These are phyloP conservation scores for Rhopalosiphum nymphaeae DNA, from an alignment of 2,888 invertebrate species.

Conservation along the genomic window DNA sequence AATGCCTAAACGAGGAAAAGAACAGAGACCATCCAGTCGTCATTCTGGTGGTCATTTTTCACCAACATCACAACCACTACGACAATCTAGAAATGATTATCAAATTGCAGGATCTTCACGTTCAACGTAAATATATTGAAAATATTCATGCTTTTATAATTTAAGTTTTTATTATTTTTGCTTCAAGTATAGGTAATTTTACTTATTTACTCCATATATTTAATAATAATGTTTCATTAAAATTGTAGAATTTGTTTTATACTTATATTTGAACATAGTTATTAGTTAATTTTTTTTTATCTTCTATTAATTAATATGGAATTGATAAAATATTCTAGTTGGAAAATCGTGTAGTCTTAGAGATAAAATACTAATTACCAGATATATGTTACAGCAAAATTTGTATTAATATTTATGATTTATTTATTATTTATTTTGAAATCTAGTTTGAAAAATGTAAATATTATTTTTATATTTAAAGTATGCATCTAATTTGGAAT, in stretches of 20 bases:
- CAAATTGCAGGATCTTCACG: constrained; percentile 34
- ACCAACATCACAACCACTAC: constrained; percentile 20
- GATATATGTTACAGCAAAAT: neutral
- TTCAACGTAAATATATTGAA: constrained; percentile 47
- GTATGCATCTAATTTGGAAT: neutral
- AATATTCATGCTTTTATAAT: neutral
- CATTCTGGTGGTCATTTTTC: constrained; percentile 53
- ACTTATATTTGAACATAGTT: neutral
- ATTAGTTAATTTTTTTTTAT: neutral
- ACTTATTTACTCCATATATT: neutral
- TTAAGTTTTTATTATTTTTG: neutral
- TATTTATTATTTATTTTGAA: neutral
- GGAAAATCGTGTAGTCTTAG: neutral
- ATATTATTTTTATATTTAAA: neutral
- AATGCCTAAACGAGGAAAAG: constrained; percentile 62
- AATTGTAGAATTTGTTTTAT: neutral
- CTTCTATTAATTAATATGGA: neutral
- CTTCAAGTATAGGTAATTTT: neutral
- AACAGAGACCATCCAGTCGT: constrained; percentile 55
- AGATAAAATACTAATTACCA: neutral
- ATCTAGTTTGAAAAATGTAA: neutral
- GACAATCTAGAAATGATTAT: constrained; percentile 54
- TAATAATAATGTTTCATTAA: neutral
- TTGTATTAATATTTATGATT: neutral
- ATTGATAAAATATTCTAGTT: neutral